A percentile compares a stretch with the other conserved stretches of the same genome.
phyloP scores from a whole-genome alignment of 2,888 invertebrate species.

The Stegana nigrithorax region DNA sequence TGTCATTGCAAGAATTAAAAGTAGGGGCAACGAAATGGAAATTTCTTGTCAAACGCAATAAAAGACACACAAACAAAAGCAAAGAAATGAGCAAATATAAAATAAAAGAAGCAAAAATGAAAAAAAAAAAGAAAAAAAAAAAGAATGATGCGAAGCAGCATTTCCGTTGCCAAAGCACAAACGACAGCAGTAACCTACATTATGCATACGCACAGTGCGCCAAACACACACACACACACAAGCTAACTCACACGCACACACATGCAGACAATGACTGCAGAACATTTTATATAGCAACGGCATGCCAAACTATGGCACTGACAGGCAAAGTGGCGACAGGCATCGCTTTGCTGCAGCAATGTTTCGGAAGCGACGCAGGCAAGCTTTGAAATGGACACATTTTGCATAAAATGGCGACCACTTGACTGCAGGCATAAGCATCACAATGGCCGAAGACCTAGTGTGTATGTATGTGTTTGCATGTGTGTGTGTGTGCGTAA shows the following conservation, averaged over 20 bases:
- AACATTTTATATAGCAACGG: background rate
- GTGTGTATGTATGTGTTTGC: background rate
- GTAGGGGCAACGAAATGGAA: slow-evolving; percentile 47
- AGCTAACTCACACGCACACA: background rate
- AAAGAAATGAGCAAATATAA: background rate
- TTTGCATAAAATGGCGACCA: slow-evolving; percentile 39
- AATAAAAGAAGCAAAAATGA: background rate
- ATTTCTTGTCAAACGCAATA: slow-evolving; percentile 43
- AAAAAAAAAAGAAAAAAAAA: background rate
- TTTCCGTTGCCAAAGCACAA: background rate
- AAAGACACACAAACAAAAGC: slow-evolving; percentile 28
- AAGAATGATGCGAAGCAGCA: no score
- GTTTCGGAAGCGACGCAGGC: background rate
- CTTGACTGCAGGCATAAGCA: slow-evolving; percentile 49
- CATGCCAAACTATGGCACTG: no score
- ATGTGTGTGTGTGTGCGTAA: background rate
- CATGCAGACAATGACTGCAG: no score
- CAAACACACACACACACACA: background rate
- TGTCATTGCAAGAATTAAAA: slow-evolving; percentile 11
- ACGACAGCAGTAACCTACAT: background rate
- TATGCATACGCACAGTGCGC: background rate
- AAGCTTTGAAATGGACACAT: slow-evolving; percentile 37
- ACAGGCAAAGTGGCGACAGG: no score
- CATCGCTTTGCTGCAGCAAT: no score
- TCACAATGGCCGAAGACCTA: slow-evolving; percentile 17